Base-by-base conservation (phyloP, 2,797 vertebrate genomes). In the Rhadinocentrus ornatus region DNA sequence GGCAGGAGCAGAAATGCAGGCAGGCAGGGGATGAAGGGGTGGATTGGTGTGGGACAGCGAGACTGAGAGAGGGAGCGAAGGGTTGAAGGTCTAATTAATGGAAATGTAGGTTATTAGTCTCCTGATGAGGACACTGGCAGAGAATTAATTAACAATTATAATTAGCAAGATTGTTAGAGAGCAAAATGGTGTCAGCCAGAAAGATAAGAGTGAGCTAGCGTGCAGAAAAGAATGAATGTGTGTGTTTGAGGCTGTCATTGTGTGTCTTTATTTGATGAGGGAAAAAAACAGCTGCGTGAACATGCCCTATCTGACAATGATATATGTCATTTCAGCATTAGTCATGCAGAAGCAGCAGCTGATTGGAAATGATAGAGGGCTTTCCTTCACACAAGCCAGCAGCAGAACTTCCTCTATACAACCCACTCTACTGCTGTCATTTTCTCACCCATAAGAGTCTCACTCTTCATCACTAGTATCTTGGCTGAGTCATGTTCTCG, bases 141-240 rank as follows among this genome's bases (percentile, higher is more conserved):
- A 94, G 90, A 95, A 94, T 95, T 94, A 95, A 95, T 95, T 95
- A 95, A 95, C 93, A 92, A 94, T 94, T 95, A 95, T 95, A 95
- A 95, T 95, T 95, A 95, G 94, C 94, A 93, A 94, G 93, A 94
- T 95, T 95, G 94, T 95, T 95, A 93, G 94, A 95, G 93, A 94
- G 94, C 92, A 93, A 93, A 95, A 95, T 91, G 89, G 94, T 95
- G 94, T 95, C 94, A 93, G 86, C 76, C 70, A 70, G 87, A 80
- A 71, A 91, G 91, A 93, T 92, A 90, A 91, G 91, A 82, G 80
- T 74, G 82, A 84, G 87, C 88, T 73, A 62, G 83, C 62, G 73
- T 83, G 78, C 80, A 78, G 46, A 57, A 69, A 60, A 54, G 79
- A 70, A 79, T 56, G 71, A 70, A 62, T 77, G 70, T 57, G 60